Evolutionary conservation across 1,140 invertebrate species (phyloP), one percentile per base, ranked within the genome.

Genomic region (Araneus ventricosus): DNA sequence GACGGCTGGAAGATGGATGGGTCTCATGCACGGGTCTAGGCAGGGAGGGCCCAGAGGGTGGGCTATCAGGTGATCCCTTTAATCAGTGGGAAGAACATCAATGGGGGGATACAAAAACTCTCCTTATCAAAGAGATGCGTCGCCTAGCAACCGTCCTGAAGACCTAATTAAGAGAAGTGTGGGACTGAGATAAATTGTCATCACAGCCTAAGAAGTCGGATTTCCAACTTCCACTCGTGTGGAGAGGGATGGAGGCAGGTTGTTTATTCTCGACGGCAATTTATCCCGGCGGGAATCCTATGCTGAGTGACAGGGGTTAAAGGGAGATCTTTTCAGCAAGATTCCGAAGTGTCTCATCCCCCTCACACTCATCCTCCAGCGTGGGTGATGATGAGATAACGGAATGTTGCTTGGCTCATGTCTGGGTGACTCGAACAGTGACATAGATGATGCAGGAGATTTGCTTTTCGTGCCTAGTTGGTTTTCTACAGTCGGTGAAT

Each of bases 91-190:
- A 59, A 70, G 80, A 34, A 79, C 85, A 87, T 61, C 34, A 30
- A 39, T 57, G 61, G 34, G 34, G 57, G 61, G 37, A 34, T 37
- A 27, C n/a, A 86, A 92, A 92, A 91, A 61, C 70, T 80, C 41
- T 84, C 52, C 75, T 91, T 84, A 91, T 84, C 89, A 57, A 85
- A 92, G 82, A 57, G 80, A 91, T 85, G 7, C 52, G 90, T 92
- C 84, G 52, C 90, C 80, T 86, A 92, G 90, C 90, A 92, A 92
- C 90, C 24, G n/a, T 20, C 37, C 67, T 89, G 88, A 89, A 34
- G 90, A 75, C 80, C 90, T 92, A 92, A 92, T 92, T 92, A 92
- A 92, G 90, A 61, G 61, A 86, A 39, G 82, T 61, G 37, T 70
- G 41, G 30, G 80, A 86, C 84, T 82, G 84, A 92, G 90, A 92